Base-by-base conservation (phyloP, 2,113 vertebrate species). In the Ahaetulla prasina region DNA sequence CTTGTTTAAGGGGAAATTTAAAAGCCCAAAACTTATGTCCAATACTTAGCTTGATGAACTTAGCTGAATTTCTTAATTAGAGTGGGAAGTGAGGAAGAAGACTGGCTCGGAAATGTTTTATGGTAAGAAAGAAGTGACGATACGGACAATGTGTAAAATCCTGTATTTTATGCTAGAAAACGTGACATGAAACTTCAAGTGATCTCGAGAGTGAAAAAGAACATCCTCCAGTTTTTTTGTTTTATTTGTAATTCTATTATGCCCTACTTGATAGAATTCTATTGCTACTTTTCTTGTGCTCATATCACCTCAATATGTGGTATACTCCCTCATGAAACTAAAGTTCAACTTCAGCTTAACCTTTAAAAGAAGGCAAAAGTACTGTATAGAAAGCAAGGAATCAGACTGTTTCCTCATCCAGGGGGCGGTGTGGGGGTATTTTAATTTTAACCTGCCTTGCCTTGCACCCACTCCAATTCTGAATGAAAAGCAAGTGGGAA, bases 381-480 rank as follows among this genome's bases (percentile, higher is more conserved):
- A 12, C 50, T 60, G 18, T 91, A 94, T 94, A 95, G 89, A 90
- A 95, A 96, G 35, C 91, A 90, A 94, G 93, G 92, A 92, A 88
- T 80, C 80, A 47, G 94, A 89, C 55, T 86, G 89, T 39, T 50
- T 87, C 25, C 27, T n/a, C 11, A 95, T 22, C 20, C 86, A 93
- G 91, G 74, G 27, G 43, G 55, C 9, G 30, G 12, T 10, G 25
- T 3, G 7, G 11, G 91, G 89, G 92, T 95, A 91, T 94, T 91
- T 0, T 91, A 63, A 94, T 87, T 43, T 90, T 90, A 86, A 80
- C 74, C 89, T 87, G 18, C 60, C 57, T 27, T 55, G 0, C 80
- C 93, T 92, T 0, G 54, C 74, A 39, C 85, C 30, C 35, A 53
- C 92, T 88, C 93, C 0, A 74, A 88, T 80, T 63, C 60, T 53